Evolutionary conservation across 2,888 invertebrate genomes (phyloP).

Genomic region (Acronicta leporina): DNA sequence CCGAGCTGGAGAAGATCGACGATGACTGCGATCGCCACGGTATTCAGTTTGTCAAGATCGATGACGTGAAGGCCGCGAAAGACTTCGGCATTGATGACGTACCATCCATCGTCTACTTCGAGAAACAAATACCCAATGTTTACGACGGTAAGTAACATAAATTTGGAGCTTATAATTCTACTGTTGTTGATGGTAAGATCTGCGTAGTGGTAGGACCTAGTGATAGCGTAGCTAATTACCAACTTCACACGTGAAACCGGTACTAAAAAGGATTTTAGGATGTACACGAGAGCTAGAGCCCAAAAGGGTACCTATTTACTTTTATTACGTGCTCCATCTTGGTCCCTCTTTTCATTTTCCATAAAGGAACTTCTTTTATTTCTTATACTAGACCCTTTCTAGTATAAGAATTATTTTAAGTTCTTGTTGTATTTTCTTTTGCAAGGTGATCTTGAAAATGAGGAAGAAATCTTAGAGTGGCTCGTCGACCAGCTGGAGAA

Average conservation of each 20-base stretch:
- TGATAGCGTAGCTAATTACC: too few species aligned
- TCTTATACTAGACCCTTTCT: too few species aligned
- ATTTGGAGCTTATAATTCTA: neutral
- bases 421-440: neutral
- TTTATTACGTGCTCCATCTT: too few species aligned
- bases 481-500: constrained; percentile 95
- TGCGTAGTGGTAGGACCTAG: too few species aligned
- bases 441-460: constrained; percentile 94
- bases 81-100: constrained; percentile 95
- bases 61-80: constrained; percentile 94
- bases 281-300: too few species aligned
- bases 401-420: neutral
- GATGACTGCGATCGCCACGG: constrained; percentile 97
- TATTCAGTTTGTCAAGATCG: constrained; percentile 97
- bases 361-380: too few species aligned
- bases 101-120: constrained; percentile 97
- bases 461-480: constrained; percentile 97
- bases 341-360: neutral
- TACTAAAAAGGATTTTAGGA: too few species aligned
- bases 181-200: too few species aligned
- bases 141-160: constrained; percentile 92
- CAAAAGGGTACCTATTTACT: too few species aligned
- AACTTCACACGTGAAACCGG: too few species aligned
- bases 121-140: constrained; percentile 97
- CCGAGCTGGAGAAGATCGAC: constrained; percentile 97